Base-by-base conservation (phyloP, 2,113 vertebrate genomes). In the Pelobates fuscus region DNA sequence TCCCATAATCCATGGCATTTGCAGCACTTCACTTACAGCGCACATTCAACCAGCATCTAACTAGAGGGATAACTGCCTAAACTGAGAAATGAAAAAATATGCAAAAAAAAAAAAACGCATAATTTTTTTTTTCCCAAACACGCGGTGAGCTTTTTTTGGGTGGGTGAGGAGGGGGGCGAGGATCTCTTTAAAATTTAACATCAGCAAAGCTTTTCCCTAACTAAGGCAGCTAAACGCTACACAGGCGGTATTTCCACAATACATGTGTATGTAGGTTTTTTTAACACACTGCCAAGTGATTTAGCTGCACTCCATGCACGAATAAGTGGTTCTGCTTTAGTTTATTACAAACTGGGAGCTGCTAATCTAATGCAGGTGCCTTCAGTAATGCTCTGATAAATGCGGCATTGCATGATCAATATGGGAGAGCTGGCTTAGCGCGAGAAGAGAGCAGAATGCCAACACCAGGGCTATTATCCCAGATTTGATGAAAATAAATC, bases 321-420 rank as follows among this genome's bases (percentile, higher is more conserved):
- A 23, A 32, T 52, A 25, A 62, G 41, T 18, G 12, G 58, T 32
- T 37, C 7, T 23, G 27, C 18, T 63, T 32, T 23, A 12, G 25
- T 37, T 12, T 63, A 49, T 62, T 52, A 49, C 26, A 49, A 52
- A 58, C 70, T 21, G 25, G 24, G 24, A 29, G 2, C 58, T 52
- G 41, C 27, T 70, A 29, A 49, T 71, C 69, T 60, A 23, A 20
- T 15, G 25, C 69, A 71, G 69, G 69, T 62, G 69, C 44, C 70
- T 37, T 72, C 15, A n/a, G 26, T 72, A 63, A 52, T 54, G n/a
- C 15, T 63, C 26, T 37, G 43, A 72, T 63, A 71, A 37, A 71
- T 17, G 69, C 58, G 20, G 37, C 17, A 55, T 7, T 61, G 11
- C 43, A 62, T 57, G 44, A 63, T 62, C 43, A 54, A 63, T 72